Evolutionary conservation across 1,140 invertebrate species (phyloP).

Genomic region (Telenomus remus): DNA sequence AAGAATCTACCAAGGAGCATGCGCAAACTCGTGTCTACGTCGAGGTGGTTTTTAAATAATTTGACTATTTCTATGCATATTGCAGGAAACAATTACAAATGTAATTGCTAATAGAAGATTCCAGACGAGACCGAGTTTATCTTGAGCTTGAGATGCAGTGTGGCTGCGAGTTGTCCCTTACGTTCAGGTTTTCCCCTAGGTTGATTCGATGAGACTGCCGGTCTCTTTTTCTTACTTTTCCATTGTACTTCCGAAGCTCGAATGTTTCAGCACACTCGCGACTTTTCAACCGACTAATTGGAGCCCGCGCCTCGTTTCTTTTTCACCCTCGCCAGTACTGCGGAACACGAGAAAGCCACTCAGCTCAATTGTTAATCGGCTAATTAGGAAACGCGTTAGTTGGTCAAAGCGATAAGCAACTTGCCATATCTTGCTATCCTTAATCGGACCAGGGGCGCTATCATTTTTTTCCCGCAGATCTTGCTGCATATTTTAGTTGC

Average conservation of each 20-base stretch:
- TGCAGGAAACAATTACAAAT: conserved; percentile 77
- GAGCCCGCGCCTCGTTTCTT: conserved; percentile 21
- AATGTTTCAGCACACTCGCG: conserved; percentile 53
- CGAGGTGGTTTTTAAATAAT: conserved; percentile 75
- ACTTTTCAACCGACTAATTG: conserved; percentile 59
- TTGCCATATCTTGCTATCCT: conserved; percentile 50
- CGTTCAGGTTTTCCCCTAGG: conserved; percentile 22
- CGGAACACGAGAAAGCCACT: conserved; percentile 50
- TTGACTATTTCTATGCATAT: conserved; percentile 76
- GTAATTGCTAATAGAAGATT: conserved; percentile 77
- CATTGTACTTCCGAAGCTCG: conserved; percentile 35
- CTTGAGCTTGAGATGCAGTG: conserved; percentile 63
- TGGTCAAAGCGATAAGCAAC: conserved; percentile 58
- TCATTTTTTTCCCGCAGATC: conserved; percentile 47
- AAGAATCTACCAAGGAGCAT: conserved; percentile 45
- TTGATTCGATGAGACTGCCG: conserved; percentile 11
- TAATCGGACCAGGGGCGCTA: conserved; percentile 35
- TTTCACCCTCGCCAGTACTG: conserved; percentile 25
- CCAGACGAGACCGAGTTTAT: conserved; percentile 75
- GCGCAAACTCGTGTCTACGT: conserved; percentile 55
- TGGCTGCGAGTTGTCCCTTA: conserved; percentile 43
- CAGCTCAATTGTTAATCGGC: conserved; percentile 60
- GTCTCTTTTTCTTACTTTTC: conserved; percentile 50
- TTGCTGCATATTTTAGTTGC: conserved; percentile 42
- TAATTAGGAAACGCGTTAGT: conserved; percentile 62